These are phyloP conservation scores for Lasioglossum oenotherae DNA, from an alignment of 2,888 invertebrate genomes.

Conservation along the genomic window DNA sequence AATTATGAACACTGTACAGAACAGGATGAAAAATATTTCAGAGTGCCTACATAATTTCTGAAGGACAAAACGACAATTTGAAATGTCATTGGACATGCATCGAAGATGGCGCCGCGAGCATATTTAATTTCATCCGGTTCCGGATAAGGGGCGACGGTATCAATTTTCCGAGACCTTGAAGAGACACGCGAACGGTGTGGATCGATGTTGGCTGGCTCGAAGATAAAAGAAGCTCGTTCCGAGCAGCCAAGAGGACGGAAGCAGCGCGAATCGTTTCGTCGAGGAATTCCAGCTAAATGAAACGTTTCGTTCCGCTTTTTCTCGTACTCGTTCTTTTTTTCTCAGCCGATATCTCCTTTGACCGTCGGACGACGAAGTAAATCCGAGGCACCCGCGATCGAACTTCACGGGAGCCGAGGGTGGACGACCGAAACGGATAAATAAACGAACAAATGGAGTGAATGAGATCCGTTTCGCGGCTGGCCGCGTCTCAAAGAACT, in stretches of 20 bases:
- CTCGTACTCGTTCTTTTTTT: not conserved
- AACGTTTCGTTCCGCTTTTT: not conserved
- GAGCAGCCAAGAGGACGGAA: not conserved
- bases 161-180: not conserved
- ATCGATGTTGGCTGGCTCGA: not conserved
- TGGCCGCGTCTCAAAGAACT: conserved; percentile 51
- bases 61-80: not conserved
- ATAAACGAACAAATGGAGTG: conserved; percentile 32
- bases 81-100: not conserved
- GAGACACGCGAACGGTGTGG: not conserved
- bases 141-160: not conserved
- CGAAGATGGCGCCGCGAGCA: not conserved
- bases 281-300: conserved; percentile 20
- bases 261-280: not conserved
- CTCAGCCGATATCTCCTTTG: not conserved
- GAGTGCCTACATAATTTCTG: not conserved
- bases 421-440: conserved; percentile 19
- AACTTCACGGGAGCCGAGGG: not conserved
- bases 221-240: conserved; percentile 4
- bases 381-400: not conserved
- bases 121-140: not conserved
- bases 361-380: not conserved
- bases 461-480: not conserved
- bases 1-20: not conserved
- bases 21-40: not conserved